phyloP scores from a whole-genome alignment of 2,888 invertebrate genomes.

The Eurytoma adleriae region DNA sequence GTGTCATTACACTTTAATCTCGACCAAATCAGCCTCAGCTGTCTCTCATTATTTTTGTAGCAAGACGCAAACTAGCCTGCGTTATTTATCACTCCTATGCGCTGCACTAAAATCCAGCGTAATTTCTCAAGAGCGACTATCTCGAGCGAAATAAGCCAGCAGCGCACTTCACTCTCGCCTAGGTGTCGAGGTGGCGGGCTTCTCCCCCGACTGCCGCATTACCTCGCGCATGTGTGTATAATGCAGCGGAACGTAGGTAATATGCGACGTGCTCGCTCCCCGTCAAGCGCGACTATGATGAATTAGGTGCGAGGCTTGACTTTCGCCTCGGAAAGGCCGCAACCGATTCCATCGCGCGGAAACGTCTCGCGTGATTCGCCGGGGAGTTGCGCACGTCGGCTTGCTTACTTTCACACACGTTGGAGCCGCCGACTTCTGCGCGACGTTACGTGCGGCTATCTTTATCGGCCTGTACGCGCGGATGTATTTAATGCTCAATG shows the following conservation, averaged over 20 bases:
- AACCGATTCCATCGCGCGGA: constrained; percentile 39
- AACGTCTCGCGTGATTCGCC: background rate
- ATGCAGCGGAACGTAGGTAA: no score
- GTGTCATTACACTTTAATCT: background rate
- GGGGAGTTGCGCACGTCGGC: background rate
- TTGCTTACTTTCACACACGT: background rate
- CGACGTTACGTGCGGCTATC: background rate
- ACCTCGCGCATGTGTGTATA: no score
- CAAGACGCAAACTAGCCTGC: no score
- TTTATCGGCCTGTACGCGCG: no score
- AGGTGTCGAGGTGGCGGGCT: no score
- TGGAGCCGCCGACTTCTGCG: background rate
- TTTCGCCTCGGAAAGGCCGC: constrained; percentile 28
- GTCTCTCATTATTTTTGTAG: no score
- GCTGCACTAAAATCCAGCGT: background rate
- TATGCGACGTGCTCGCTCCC: constrained; percentile 18
- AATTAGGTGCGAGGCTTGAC: constrained; percentile 52
- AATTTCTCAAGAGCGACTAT: background rate
- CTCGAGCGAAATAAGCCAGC: background rate
- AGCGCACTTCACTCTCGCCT: constrained; percentile 9
- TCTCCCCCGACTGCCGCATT: no score
- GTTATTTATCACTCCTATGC: no score
- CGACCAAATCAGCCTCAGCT: background rate
- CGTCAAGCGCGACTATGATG: constrained; percentile 46
- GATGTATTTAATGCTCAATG: no score